phyloP scores from a whole-genome alignment of 2,113 vertebrate genomes.

The Nesoenas mayeri region DNA sequence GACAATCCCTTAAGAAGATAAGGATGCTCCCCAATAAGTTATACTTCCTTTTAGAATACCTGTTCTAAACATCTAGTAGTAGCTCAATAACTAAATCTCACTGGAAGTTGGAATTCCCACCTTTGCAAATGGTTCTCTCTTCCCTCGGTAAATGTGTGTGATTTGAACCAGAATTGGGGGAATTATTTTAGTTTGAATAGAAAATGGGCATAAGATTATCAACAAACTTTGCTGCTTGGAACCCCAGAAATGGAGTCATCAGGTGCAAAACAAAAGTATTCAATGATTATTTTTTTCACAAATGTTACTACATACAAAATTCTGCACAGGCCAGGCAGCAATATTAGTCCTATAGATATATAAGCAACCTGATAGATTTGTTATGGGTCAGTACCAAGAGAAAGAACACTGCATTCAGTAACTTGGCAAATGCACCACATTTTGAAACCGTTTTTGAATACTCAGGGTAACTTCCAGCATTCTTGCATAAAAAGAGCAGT shows the following conservation, averaged over 20 bases:
- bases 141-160: fast-evolving
- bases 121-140: neutral
- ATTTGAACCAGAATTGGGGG: neutral
- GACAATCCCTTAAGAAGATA: neutral
- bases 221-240: neutral
- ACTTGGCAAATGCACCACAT: neutral
- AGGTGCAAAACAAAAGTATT: neutral
- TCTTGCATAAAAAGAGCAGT: neutral
- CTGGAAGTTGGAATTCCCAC: neutral
- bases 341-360: neutral
- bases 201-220: neutral
- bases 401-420: neutral
- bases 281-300: neutral
- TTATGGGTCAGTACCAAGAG: neutral
- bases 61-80: neutral
- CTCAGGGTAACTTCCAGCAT: neutral
- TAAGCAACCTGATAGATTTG: neutral
- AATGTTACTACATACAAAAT: neutral
- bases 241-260: neutral
- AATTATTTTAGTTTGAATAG: neutral
- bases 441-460: neutral
- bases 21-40: neutral
- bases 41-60: neutral
- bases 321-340: neutral
- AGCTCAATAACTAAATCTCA: fast-evolving